phyloP scores from a whole-genome alignment of 2,113 vertebrate genomes.

The Variabilichromis moorii region DNA sequence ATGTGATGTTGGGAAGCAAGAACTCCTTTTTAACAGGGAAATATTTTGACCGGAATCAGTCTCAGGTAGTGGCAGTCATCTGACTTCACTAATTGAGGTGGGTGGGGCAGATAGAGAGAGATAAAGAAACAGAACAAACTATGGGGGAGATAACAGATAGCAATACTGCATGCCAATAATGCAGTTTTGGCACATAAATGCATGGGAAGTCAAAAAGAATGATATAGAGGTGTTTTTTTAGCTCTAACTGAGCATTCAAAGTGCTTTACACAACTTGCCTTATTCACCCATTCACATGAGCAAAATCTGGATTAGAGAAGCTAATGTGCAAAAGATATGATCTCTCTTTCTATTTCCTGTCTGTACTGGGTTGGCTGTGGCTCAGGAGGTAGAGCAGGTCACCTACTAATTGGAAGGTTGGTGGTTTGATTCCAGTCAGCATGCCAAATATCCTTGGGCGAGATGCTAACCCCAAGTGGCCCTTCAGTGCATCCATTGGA shows the following conservation, averaged over 20 bases:
- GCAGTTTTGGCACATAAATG: background rate
- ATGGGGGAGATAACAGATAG: background rate
- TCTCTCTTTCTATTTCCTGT: background rate
- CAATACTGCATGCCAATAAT: background rate
- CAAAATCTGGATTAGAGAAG: background rate
- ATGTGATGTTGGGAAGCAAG: background rate
- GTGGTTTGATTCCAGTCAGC: background rate
- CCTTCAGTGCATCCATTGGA: background rate
- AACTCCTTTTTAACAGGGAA: background rate
- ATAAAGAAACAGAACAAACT: background rate
- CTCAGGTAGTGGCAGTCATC: background rate
- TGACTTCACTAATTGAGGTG: background rate
- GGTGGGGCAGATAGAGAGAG: background rate
- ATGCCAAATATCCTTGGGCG: background rate
- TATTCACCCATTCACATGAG: background rate
- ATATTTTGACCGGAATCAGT: background rate
- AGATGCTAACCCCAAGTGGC: background rate
- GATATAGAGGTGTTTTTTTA: accelerated
- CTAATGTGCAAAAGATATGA: background rate
- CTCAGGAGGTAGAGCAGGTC: background rate
- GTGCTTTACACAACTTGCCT: background rate
- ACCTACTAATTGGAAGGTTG: background rate
- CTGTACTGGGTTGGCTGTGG: background rate
- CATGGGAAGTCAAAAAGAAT: background rate
- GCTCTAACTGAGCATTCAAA: background rate